Evolutionary conservation across 2,888 invertebrate genomes (phyloP).

Genomic region (Tolmerus cingulatus): DNA sequence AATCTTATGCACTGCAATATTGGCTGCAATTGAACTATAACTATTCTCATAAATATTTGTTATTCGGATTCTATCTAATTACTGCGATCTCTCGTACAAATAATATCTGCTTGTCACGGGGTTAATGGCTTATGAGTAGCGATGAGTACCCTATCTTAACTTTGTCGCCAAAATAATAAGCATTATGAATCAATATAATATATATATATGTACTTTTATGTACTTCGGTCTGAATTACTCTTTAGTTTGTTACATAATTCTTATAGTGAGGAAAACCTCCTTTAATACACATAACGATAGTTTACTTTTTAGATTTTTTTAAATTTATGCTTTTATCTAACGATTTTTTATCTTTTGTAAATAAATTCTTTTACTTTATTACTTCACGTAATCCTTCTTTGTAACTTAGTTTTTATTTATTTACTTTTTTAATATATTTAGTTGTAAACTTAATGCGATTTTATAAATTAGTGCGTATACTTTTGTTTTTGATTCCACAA

Average conservation of each 20-base stretch:
- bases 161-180: conserved; percentile 16
- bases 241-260: conserved; percentile 29
- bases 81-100: not conserved
- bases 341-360: conserved; percentile 21
- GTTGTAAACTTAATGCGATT: conserved; percentile 22
- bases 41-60: conserved; percentile 15
- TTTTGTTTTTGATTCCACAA: conserved; percentile 22
- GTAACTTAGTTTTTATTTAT: not conserved
- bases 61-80: conserved; percentile 36
- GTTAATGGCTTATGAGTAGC: conserved; percentile 21
- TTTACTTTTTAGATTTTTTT: conserved; percentile 7
- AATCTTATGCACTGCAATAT: not conserved
- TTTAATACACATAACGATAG: conserved; percentile 33
- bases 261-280: conserved; percentile 26
- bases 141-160: conserved; percentile 8
- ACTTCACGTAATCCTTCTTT: conserved; percentile 4
- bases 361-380: conserved; percentile 31
- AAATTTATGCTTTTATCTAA: conserved; percentile 28
- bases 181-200: not conserved
- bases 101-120: conserved; percentile 9
- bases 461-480: conserved; percentile 41
- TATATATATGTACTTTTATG: not conserved
- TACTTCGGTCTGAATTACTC: conserved; percentile 10
- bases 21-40: conserved; percentile 2
- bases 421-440: not conserved